These are phyloP conservation scores for Megamerina dolium DNA, from an alignment of 2,888 invertebrate genomes.

Conservation along the genomic window DNA sequence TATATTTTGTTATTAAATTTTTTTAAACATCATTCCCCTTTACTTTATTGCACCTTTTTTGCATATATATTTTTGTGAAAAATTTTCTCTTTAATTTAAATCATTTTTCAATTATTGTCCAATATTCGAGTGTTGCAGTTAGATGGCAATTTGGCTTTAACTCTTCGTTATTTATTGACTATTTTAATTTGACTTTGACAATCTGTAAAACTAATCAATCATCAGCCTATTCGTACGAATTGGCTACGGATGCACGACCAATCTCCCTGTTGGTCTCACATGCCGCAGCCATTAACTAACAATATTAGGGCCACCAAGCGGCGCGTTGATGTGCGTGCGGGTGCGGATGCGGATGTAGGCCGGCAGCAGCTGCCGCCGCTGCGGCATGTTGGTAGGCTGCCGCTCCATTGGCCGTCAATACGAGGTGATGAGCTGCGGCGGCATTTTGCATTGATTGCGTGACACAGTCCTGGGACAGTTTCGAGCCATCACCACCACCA, in stretches of 20 bases:
- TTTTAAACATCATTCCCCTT: too few relatives aligned
- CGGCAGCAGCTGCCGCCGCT: slow-evolving; percentile 39
- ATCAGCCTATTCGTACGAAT: slow-evolving; percentile 12
- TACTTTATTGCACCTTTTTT: too few relatives aligned
- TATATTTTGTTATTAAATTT: too few relatives aligned
- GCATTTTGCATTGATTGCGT: slow-evolving; percentile 31
- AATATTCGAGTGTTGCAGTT: slow-evolving; percentile 37
- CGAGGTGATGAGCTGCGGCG: slow-evolving; percentile 46
- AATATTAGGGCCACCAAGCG: slow-evolving; percentile 49
- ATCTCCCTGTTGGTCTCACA: slow-evolving; percentile 1
- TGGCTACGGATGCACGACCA: neutral
- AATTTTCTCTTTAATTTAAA: neutral
- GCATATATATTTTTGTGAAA: neutral
- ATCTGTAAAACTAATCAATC: slow-evolving; percentile 15
- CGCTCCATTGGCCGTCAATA: slow-evolving; percentile 50
- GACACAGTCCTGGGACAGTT: slow-evolving; percentile 51
- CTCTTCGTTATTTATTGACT: neutral
- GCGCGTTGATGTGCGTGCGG: slow-evolving; percentile 36
- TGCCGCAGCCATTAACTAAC: slow-evolving; percentile 23
- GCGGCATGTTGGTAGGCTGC: slow-evolving; percentile 42
- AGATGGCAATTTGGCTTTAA: slow-evolving; percentile 16
- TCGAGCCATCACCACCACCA: slow-evolving; percentile 50
- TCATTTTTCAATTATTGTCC: slow-evolving; percentile 30
- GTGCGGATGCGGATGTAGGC: slow-evolving; percentile 47
- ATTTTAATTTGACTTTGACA: neutral